phyloP scores from a whole-genome alignment of 2,113 vertebrate genomes.

The Synodontis membranacea region DNA sequence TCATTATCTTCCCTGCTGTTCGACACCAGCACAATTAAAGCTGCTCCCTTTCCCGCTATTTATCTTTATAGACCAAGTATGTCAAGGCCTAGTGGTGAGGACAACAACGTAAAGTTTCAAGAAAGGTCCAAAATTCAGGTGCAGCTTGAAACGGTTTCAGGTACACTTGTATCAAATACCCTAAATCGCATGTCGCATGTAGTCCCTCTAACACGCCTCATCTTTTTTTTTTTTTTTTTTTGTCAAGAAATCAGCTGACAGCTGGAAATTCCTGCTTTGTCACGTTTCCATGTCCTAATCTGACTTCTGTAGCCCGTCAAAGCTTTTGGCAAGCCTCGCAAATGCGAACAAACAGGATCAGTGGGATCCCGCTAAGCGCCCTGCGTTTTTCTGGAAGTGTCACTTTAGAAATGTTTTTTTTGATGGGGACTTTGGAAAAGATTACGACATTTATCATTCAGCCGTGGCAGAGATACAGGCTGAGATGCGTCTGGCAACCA shows the following conservation, averaged over 20 bases:
- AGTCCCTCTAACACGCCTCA: conserved; percentile 38
- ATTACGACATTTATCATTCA: conserved; percentile 68
- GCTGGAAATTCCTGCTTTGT: conserved; percentile 77
- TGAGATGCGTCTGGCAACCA: conserved; percentile 66
- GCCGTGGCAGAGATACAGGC: conserved; percentile 59
- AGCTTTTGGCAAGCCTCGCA: conserved; percentile 80
- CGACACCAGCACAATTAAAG: not conserved
- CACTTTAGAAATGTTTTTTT: conserved; percentile 55
- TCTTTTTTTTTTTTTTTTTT: conserved; percentile 64
- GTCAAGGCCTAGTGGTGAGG: conserved; percentile 5
- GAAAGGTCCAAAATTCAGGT: conserved; percentile 18
- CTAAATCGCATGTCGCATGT: not conserved
- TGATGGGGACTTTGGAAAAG: conserved; percentile 56
- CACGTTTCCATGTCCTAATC: conserved; percentile 78
- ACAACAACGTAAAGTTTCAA: not conserved
- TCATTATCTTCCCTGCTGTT: not conserved
- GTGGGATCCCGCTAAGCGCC: not conserved
- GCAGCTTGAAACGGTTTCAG: not conserved
- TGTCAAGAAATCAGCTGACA: conserved; percentile 72
- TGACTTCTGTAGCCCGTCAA: conserved; percentile 73
- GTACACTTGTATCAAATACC: not conserved
- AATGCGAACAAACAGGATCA: conserved; percentile 73
- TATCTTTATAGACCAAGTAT: conserved; percentile 45
- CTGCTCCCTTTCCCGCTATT: conserved; percentile 18
- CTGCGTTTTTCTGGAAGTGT: conserved; percentile 49